Conservation (phyloP, 2,888 invertebrate species). For the Cynaeus angustus region DNA sequence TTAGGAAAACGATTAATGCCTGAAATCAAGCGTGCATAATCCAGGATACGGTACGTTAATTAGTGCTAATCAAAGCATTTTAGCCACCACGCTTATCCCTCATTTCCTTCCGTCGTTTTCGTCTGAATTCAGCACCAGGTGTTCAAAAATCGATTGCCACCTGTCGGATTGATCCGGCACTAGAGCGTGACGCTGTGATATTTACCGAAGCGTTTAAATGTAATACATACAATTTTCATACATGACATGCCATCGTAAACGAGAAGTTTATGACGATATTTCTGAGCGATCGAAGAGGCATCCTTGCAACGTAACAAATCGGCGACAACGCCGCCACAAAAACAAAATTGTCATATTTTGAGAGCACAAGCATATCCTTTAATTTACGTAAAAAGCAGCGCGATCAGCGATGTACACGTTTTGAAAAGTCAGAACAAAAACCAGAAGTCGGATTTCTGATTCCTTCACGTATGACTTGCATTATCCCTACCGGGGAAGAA, state of each 20-base stretch:
- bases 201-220: constrained; percentile 44
- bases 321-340: constrained; percentile 33
- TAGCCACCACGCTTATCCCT: constrained; percentile 18
- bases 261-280: constrained; percentile 48
- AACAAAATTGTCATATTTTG: constrained; percentile 47
- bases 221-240: constrained; percentile 60
- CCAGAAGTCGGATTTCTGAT: constrained; percentile 27
- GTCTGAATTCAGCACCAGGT: constrained; percentile 20
- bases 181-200: constrained; percentile 43
- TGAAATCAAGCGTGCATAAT: constrained; percentile 15
- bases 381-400: constrained; percentile 46
- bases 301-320: constrained; percentile 45
- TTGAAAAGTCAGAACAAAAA: constrained; percentile 36
- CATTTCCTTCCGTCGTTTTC: constrained; percentile 31
- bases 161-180: constrained; percentile 36
- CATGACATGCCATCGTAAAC: constrained; percentile 51
- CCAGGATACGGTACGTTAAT: constrained; percentile 25
- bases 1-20: no score
- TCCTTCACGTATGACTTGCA: constrained; percentile 46
- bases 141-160: constrained; percentile 38
- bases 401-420: constrained; percentile 27
- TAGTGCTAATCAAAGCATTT: constrained; percentile 29
- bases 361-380: constrained; percentile 38
- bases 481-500: constrained; percentile 42
- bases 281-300: constrained; percentile 39